A percentile compares a stretch with the other conserved stretches of the same genome.
Conservation (phyloP, 1,140 invertebrate species). For the Neodiprion lecontei region DNA sequence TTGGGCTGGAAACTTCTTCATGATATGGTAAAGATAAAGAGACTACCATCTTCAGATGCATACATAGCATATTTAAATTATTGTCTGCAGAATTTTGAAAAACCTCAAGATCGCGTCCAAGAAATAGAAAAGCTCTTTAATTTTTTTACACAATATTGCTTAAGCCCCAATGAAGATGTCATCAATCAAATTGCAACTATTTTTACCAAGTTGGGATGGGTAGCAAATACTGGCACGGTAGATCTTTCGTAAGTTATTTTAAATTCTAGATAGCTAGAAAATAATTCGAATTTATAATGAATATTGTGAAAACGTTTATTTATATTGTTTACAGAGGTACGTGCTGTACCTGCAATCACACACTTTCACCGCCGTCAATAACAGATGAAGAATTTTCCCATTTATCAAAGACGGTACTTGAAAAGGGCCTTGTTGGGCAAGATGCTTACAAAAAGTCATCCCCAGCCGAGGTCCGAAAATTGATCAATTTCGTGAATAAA, state of each 20-base stretch:
- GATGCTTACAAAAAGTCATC: constrained; percentile 78
- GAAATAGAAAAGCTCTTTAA: constrained; percentile 60
- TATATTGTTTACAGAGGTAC: constrained; percentile 61
- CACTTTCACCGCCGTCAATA: constrained; percentile 62
- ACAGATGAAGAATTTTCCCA: constrained; percentile 67
- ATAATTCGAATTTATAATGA: too few species aligned
- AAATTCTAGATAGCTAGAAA: too few species aligned
- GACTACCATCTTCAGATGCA: constrained; percentile 38
- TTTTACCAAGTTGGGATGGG: constrained; percentile 46
- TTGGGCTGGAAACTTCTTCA: constrained; percentile 64
- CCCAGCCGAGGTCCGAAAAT: constrained; percentile 73
- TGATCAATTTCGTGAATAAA: constrained; percentile 68
- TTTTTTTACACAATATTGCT: constrained; percentile 45
- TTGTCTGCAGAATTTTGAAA: constrained; percentile 55
- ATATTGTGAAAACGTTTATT: neutral
- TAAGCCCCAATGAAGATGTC: constrained; percentile 24
- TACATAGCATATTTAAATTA: constrained; percentile 59
- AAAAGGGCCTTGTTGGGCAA: constrained; percentile 71
- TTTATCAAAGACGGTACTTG: constrained; percentile 67
- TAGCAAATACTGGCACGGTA: constrained; percentile 38
- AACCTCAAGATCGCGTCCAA: constrained; percentile 45
- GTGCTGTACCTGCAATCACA: constrained; percentile 66
- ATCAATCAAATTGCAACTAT: constrained; percentile 21
- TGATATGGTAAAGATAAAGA: constrained; percentile 45
- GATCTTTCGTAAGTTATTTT: too few species aligned